Evolutionary conservation across 2,113 vertebrate species (phyloP).

Genomic region (Oxygymnocypris stewartii): DNA sequence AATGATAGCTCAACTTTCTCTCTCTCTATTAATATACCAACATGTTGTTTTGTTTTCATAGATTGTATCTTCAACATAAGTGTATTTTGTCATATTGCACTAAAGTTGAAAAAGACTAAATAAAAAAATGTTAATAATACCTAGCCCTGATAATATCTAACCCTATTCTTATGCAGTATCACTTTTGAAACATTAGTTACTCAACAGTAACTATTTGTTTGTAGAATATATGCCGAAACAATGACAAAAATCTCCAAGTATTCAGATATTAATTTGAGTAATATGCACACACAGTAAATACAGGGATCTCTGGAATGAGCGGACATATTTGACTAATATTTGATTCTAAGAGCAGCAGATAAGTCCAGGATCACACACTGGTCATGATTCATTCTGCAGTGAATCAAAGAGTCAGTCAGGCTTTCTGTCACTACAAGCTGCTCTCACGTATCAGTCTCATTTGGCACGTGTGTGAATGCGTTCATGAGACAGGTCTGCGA

Average conservation of each 20-base stretch:
- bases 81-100: no score
- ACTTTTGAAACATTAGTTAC: no score
- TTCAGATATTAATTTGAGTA: conserved; percentile 15
- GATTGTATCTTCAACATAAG: not conserved
- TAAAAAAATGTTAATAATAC: no score
- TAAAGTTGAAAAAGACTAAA: no score
- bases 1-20: no score
- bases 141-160: no score
- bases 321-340: not conserved
- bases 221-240: no score
- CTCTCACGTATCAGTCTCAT: not conserved
- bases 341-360: not conserved
- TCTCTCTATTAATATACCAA: no score
- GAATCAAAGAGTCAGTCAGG: not conserved
- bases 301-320: no score
- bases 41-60: not conserved
- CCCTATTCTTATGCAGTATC: no score
- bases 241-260: no score
- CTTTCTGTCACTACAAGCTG: not conserved
- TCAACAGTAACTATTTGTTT: no score
- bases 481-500: conserved; percentile 53
- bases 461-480: not conserved
- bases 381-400: not conserved
- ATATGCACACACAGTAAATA: not conserved
- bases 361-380: not conserved